A percentile compares a stretch with the other conserved stretches of the same genome.
phyloP scores from a whole-genome alignment of 35 echinoderm and acorn worm species.

The Ophiothrix spiculata region DNA sequence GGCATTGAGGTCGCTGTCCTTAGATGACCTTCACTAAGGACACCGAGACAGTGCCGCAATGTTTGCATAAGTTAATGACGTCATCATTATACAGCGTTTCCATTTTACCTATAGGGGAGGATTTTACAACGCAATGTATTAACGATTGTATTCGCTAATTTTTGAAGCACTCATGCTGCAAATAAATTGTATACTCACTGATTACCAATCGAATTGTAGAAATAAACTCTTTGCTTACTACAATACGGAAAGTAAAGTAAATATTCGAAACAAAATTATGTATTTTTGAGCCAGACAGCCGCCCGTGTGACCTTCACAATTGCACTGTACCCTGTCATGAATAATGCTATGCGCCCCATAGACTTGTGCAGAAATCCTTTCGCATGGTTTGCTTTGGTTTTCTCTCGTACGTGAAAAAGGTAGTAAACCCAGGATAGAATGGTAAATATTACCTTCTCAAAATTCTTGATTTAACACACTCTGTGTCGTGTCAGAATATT shows the following conservation, averaged over 20 bases:
- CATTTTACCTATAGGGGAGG: not conserved
- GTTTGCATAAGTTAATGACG: conserved; percentile 15
- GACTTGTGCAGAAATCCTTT: not conserved
- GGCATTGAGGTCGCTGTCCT: not conserved
- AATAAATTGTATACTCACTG: too few species aligned
- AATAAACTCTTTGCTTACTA: too few species aligned
- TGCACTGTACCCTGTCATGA: not conserved
- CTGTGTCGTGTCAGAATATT: not conserved
- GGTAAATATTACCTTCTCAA: not conserved
- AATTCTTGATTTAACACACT: not conserved
- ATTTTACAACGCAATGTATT: too few species aligned
- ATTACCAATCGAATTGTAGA: too few species aligned
- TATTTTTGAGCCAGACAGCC: too few species aligned
- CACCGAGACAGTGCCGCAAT: conserved; percentile 11
- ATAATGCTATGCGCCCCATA: not conserved
- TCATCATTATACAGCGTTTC: conserved; percentile 7
- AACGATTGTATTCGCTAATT: too few species aligned
- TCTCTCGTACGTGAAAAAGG: conserved; percentile 1
- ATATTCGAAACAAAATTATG: too few species aligned
- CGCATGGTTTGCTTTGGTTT: conserved; percentile 10
- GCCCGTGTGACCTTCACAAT: not conserved
- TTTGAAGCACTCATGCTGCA: too few species aligned
- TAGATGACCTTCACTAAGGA: conserved; percentile 8
- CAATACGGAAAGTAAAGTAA: too few species aligned
- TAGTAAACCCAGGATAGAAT: not conserved